A percentile compares a stretch with the other conserved stretches of the same genome.
Evolutionary conservation across 2,113 vertebrate species (phyloP).

Genomic region (Otolemur garnettii): DNA sequence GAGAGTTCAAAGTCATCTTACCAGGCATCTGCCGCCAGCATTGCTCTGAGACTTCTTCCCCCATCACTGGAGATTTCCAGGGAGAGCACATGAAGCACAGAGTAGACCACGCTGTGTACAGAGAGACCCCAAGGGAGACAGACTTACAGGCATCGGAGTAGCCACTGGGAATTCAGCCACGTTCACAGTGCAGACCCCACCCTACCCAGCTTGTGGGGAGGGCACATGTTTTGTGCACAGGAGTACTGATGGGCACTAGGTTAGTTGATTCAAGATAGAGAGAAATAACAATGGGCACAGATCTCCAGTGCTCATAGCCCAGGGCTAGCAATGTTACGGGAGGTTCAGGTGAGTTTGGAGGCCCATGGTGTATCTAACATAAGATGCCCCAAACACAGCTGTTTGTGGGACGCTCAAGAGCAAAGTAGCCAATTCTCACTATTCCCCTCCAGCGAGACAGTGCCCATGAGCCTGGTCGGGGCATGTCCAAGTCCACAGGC

Average conservation of each 20-base stretch:
- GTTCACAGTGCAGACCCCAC: not conserved
- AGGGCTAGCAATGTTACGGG: rapidly evolving
- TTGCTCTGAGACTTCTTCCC: not conserved
- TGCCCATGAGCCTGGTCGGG: rapidly evolving
- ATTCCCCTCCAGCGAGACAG: rapidly evolving
- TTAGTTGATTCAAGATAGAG: not conserved
- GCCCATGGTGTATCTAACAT: not conserved
- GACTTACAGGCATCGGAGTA: not conserved
- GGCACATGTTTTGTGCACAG: rapidly evolving
- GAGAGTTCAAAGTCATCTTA: slow-evolving; percentile 24
- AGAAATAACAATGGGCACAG: not conserved
- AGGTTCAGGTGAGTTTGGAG: not conserved
- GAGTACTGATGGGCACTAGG: not conserved
- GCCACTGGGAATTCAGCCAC: not conserved
- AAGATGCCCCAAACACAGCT: rapidly evolving
- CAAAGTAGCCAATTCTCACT: not conserved
- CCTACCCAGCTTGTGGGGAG: not conserved
- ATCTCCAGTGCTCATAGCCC: not conserved
- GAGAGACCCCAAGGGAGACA: not conserved
- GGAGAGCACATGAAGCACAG: not conserved
- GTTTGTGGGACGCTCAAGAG: not conserved
- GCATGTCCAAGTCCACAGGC: not conserved
- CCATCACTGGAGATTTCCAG: not conserved
- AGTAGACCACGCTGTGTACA: rapidly evolving
- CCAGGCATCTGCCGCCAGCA: not conserved